These are phyloP conservation scores for Hydraecia micacea DNA, from an alignment of 2,888 invertebrate species.

Conservation along the genomic window DNA sequence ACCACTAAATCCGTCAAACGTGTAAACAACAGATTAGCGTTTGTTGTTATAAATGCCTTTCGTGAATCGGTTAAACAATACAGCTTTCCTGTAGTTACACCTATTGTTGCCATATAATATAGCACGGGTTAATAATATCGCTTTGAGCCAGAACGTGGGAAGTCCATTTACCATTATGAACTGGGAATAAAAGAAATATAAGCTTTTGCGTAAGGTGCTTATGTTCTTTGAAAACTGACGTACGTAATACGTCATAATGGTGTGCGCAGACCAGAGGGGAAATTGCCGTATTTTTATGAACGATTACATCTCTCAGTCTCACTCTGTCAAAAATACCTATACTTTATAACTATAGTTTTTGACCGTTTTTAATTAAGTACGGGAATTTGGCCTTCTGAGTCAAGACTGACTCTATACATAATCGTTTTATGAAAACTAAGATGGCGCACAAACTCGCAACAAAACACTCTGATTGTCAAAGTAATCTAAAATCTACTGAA, in stretches of 20 bases:
- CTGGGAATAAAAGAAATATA: slow-evolving; percentile 22
- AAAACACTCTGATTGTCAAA: background rate
- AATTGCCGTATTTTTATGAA: background rate
- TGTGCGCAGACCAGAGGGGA: background rate
- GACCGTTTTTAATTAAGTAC: background rate
- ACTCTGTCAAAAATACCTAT: background rate
- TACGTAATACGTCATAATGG: slow-evolving; percentile 6
- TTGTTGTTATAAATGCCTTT: background rate
- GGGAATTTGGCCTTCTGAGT: background rate
- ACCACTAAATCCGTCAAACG: background rate
- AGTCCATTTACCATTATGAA: slow-evolving; percentile 36
- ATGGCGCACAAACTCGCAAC: background rate
- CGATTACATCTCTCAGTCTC: background rate
- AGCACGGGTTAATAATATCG: background rate
- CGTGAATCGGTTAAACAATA: background rate
- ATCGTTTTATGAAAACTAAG: background rate
- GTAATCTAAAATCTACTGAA: background rate
- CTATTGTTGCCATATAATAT: slow-evolving; percentile 2
- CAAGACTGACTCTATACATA: background rate
- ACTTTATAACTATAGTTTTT: too few species aligned
- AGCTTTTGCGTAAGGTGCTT: slow-evolving; percentile 4
- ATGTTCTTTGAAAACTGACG: slow-evolving; percentile 13
- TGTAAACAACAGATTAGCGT: background rate
- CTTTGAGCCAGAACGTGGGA: slow-evolving; percentile 27
- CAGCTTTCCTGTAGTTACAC: slow-evolving; percentile 32